Evolutionary conservation across 1,140 invertebrate species (phyloP), one percentile per base, ranked within the genome.

Genomic region (Dinothrombium tinctorium): DNA sequence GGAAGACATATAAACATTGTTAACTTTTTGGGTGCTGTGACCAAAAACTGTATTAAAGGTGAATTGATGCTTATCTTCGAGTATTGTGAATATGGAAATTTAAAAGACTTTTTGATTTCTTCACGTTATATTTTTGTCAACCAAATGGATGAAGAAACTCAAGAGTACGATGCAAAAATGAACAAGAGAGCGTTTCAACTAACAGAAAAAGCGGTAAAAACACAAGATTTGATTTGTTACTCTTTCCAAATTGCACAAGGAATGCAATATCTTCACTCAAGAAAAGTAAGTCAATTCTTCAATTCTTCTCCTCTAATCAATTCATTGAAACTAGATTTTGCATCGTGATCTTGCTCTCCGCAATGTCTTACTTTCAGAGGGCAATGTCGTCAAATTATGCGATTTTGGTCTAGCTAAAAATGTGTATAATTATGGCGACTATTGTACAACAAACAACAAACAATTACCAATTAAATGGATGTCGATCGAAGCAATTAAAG

Each of bases 341-440:
- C 92, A 98, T 62, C 65, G 92, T 51, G 92, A 98, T 65, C 62
- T 98, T 40, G 92, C 92, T 21, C 89, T 89, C 12, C 67, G 92
- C 36, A 98, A 98, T 60, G 95, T 87, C 56, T 90, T 98, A 82
- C 73, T 96, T 1, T 71, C 78, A 33, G 73, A 74, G 19, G 74
- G 89, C 60, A 61, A 82, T 41, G 87, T 79, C 0, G 83, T 90
- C 1, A 95, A 95, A 67, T 84, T 95, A 52, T 86, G 84, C 29
- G 89, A 89, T 60, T 89, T 87, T 57, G 83, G 32, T 3, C 66
- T 68, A 63, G 89, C 89, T 2, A 64, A 87, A 50, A 90, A 96
- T 60, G 79, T 98, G 52, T 94, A 94, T 56, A 81, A 83, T 55
- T 89, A 83, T 56, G 86, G 95, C 57, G 95, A 94, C 55, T 96